Conservation (phyloP, 2,888 invertebrate species). For the Protula sp. region DNA sequence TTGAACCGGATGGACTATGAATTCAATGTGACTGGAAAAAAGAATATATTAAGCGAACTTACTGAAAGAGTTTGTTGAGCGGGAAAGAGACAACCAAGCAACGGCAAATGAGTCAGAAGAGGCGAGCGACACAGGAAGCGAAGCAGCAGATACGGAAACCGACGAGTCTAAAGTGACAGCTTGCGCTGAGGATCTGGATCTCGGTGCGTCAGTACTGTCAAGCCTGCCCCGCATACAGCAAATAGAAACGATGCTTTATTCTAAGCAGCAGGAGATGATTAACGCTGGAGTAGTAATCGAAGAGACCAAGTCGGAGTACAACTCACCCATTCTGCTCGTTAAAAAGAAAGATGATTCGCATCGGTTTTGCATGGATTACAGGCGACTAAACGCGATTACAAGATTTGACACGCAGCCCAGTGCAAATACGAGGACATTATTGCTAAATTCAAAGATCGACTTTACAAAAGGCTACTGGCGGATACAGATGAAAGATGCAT, state of each 20-base stretch:
- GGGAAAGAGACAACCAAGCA: background rate
- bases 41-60: background rate
- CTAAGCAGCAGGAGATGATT: too few relatives aligned
- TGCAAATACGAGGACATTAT: too few relatives aligned
- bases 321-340: background rate
- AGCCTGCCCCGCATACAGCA: background rate
- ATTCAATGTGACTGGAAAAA: background rate
- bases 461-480: background rate
- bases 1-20: background rate
- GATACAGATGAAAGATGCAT: background rate
- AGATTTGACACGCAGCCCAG: background rate
- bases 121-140: background rate
- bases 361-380: background rate
- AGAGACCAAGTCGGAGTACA: background rate
- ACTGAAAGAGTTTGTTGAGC: background rate
- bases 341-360: background rate
- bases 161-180: too few relatives aligned
- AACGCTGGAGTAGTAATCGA: too few relatives aligned
- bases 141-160: background rate
- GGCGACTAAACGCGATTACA: background rate
- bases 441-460: background rate
- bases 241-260: background rate
- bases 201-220: background rate
- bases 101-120: background rate
- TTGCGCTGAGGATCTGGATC: background rate